phyloP scores from a whole-genome alignment of 2,888 invertebrate species.

The Cremastinae sp. region DNA sequence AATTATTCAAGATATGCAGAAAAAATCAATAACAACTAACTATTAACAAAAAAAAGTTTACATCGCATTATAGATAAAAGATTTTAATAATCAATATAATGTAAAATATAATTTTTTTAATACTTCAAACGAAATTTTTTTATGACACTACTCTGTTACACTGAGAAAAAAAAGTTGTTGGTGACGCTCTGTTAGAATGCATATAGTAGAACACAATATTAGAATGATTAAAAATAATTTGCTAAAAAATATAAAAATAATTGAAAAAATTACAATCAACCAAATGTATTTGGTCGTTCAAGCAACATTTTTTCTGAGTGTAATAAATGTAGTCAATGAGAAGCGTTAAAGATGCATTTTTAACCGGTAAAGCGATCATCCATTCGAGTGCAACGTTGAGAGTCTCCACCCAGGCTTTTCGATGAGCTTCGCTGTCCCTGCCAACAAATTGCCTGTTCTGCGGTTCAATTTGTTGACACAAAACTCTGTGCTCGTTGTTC shows the following conservation, averaged over 20 bases:
- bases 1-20: background rate
- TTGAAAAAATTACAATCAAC: constrained; percentile 4
- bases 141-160: no score
- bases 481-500: constrained; percentile 42
- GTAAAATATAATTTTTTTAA: no score
- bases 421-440: constrained; percentile 93
- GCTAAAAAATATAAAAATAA: background rate
- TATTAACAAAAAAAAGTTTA: no score
- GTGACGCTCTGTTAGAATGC: background rate
- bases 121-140: no score
- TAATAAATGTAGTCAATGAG: no score
- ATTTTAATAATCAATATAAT: no score
- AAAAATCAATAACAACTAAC: no score
- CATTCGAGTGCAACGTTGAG: constrained; percentile 92
- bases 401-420: constrained; percentile 92
- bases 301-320: no score
- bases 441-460: constrained; percentile 81
- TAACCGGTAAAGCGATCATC: constrained; percentile 84
- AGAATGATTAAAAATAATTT: background rate
- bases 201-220: background rate
- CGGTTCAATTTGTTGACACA: constrained; percentile 81
- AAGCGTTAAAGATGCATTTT: constrained; percentile 4
- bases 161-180: no score
- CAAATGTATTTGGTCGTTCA: no score
- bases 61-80: no score